phyloP scores from a whole-genome alignment of 2,797 vertebrate genomes.

The Poecilia wingei region DNA sequence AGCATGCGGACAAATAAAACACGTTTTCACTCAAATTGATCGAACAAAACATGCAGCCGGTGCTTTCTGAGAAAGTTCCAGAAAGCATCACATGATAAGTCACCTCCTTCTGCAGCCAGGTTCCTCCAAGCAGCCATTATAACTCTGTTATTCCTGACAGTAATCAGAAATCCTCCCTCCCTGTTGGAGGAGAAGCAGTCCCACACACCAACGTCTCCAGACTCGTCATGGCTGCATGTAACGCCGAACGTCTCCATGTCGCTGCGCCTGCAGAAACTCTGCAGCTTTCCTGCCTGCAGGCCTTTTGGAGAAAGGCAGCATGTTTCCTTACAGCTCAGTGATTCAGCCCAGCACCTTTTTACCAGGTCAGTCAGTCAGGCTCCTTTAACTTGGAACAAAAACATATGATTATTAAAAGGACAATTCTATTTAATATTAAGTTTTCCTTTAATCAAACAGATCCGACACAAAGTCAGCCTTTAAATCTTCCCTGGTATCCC shows the following conservation, averaged over 20 bases:
- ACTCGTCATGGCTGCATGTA: background rate
- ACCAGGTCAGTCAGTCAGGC: background rate
- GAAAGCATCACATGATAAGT: background rate
- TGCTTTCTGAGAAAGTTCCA: background rate
- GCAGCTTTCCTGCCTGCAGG: background rate
- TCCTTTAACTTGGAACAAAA: background rate
- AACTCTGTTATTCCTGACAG: background rate
- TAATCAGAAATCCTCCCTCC: no score
- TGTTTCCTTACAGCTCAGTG: background rate
- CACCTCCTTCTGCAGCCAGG: background rate
- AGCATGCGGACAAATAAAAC: background rate
- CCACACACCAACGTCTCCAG: no score
- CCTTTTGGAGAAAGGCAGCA: background rate
- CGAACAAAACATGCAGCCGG: background rate
- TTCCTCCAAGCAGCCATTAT: background rate
- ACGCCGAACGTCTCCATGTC: background rate
- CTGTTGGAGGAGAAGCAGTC: no score
- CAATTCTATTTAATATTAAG: background rate
- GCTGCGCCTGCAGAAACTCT: background rate
- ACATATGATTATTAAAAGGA: background rate
- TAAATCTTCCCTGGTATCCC: background rate
- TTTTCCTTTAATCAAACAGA: background rate
- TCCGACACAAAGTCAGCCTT: background rate
- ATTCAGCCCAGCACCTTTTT: background rate
- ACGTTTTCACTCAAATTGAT: background rate